phyloP scores from a whole-genome alignment of 2,888 invertebrate species.

The Microplitis deprimator region DNA sequence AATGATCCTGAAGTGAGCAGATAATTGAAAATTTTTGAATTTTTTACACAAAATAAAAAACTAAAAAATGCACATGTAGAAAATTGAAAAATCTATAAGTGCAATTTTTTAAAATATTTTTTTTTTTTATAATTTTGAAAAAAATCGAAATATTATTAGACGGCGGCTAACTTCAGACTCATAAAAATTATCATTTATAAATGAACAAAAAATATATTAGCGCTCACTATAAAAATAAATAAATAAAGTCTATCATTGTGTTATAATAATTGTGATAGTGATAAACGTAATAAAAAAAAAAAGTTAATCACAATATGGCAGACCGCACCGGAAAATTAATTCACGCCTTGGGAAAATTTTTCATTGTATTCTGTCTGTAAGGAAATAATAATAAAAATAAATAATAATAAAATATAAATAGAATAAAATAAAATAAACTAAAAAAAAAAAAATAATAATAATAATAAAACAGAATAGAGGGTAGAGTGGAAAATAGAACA shows the following conservation, averaged over 20 bases:
- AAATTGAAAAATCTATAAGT: too few relatives aligned
- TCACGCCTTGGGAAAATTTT: slow-evolving; percentile 13
- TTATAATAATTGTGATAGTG: neutral
- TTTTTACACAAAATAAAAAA: too few relatives aligned
- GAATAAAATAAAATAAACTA: slow-evolving; percentile 20
- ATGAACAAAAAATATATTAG: too few relatives aligned
- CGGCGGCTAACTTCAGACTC: too few relatives aligned
- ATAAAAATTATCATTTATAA: too few relatives aligned
- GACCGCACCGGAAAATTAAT: slow-evolving; percentile 29
- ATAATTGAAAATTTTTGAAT: too few relatives aligned
- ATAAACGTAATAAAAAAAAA: neutral
- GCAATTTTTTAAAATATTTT: too few relatives aligned
- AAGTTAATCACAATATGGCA: slow-evolving; percentile 9
- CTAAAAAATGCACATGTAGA: too few relatives aligned
- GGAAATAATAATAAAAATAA: neutral
- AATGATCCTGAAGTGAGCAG: too few relatives aligned
- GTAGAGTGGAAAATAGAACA: slow-evolving; percentile 18
- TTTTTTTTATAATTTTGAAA: too few relatives aligned
- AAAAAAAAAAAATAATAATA: slow-evolving; percentile 48
- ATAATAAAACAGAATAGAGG: slow-evolving; percentile 29
- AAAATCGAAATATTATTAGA: too few relatives aligned
- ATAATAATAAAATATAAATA: slow-evolving; percentile 4
- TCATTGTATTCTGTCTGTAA: neutral
- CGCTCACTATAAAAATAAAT: neutral
- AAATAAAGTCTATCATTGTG: neutral